These are phyloP conservation scores for Aleiodes leptofemur DNA, from an alignment of 2,888 invertebrate genomes.

Conservation along the genomic window DNA sequence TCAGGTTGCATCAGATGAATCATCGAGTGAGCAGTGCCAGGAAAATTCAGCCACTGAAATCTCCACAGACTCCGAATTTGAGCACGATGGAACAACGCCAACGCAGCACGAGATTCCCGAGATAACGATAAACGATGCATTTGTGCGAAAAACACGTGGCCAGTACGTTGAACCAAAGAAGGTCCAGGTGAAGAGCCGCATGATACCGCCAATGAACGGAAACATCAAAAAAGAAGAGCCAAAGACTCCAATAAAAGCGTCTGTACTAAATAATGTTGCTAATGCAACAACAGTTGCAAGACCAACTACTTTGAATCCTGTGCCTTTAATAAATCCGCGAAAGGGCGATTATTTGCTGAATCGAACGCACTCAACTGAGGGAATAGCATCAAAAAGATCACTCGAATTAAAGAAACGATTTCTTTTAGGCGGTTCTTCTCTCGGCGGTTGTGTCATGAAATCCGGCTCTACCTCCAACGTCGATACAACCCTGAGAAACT, in stretches of 20 bases:
- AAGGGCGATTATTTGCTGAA: slow-evolving; percentile 87
- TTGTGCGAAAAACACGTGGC: slow-evolving; percentile 78
- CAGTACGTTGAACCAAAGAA: slow-evolving; percentile 76
- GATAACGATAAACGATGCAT: slow-evolving; percentile 84
- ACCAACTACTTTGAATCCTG: slow-evolving; percentile 42
- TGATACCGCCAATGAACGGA: slow-evolving; percentile 76
- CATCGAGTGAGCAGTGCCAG: slow-evolving; percentile 82
- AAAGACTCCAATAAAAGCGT: slow-evolving; percentile 23
- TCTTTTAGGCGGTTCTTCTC: slow-evolving; percentile 83
- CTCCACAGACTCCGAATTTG: slow-evolving; percentile 94
- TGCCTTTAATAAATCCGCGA: slow-evolving; percentile 78
- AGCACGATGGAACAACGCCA: slow-evolving; percentile 85
- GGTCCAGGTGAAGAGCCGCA: slow-evolving; percentile 79
- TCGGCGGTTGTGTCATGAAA: slow-evolving; percentile 84
- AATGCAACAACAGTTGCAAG: slow-evolving; percentile 8
- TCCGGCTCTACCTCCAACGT: slow-evolving; percentile 90
- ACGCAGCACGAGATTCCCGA: slow-evolving; percentile 84
- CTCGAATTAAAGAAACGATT: slow-evolving; percentile 91
- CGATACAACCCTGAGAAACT: slow-evolving; percentile 89
- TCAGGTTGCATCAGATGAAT: slow-evolving; percentile 82
- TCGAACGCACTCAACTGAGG: slow-evolving; percentile 90
- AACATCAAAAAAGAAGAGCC: slow-evolving; percentile 64
- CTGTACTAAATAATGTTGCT: slow-evolving; percentile 21
- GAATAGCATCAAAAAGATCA: slow-evolving; percentile 91
- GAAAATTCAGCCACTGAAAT: slow-evolving; percentile 94